These are phyloP conservation scores for Penaeus chinensis DNA, from an alignment of 1,140 invertebrate genomes.

Conservation along the genomic window DNA sequence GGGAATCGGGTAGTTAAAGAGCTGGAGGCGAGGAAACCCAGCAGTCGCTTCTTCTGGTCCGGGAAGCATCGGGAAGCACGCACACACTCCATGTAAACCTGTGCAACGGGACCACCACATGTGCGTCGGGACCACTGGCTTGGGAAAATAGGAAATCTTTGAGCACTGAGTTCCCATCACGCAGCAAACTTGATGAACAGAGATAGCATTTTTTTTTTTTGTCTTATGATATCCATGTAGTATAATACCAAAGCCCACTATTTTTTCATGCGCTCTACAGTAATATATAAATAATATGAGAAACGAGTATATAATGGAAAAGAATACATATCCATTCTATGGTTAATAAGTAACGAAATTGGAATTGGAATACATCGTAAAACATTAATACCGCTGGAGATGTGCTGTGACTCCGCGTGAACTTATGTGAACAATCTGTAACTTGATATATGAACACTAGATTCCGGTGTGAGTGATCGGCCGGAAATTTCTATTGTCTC, in stretches of 20 bases:
- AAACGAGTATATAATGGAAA: background rate
- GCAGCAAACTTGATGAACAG: conserved; percentile 56
- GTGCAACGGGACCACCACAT: conserved; percentile 28
- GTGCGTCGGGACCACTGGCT: conserved; percentile 37
- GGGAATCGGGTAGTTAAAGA: too few species aligned
- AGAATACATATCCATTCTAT: too few species aligned
- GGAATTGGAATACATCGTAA: too few species aligned
- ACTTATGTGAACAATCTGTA: too few species aligned
- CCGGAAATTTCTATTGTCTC: too few species aligned
- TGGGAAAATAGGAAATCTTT: conserved; percentile 44
- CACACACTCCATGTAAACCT: conserved; percentile 11
- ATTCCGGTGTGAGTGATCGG: too few species aligned
- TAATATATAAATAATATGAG: conserved; percentile 37
- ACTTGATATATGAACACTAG: too few species aligned
- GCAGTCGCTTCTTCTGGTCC: background rate
- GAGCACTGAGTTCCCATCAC: conserved; percentile 57
- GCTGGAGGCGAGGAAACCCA: background rate
- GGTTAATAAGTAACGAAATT: too few species aligned
- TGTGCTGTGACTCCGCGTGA: too few species aligned
- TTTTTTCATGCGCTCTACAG: conserved; percentile 58
- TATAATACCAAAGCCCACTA: conserved; percentile 58
- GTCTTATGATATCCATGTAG: conserved; percentile 50
- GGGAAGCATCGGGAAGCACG: conserved; percentile 32
- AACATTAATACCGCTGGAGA: too few species aligned
- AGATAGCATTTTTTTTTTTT: conserved; percentile 46